phyloP scores from a whole-genome alignment of 2,113 vertebrate species.

The Ia io region DNA sequence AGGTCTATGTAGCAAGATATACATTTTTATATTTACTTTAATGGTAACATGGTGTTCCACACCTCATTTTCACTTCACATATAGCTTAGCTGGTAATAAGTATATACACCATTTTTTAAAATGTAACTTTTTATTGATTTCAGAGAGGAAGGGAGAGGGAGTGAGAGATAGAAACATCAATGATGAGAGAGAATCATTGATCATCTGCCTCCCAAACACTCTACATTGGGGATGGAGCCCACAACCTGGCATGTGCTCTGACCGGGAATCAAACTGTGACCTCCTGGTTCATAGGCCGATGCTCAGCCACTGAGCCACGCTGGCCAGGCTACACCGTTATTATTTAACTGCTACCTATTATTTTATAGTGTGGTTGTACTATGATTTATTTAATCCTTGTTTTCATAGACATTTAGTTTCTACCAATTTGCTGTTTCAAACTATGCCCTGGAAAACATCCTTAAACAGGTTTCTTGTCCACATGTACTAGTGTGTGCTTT shows the following conservation, averaged over 20 bases:
- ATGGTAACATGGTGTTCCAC: background rate
- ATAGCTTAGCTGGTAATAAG: background rate
- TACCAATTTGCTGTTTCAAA: slow-evolving; percentile 19
- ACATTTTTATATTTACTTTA: background rate
- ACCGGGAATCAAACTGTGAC: no score
- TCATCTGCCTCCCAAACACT: no score
- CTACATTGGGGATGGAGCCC: no score
- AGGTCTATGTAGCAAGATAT: background rate
- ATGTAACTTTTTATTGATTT: no score
- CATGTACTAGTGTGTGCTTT: background rate
- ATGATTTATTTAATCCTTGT: background rate
- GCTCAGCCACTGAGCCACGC: no score
- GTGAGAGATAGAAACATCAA: no score
- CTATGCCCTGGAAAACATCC: background rate
- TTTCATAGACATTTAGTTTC: background rate
- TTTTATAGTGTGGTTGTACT: background rate
- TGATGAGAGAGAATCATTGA: no score
- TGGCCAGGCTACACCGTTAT: background rate
- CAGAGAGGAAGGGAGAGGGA: no score
- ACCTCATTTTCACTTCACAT: background rate
- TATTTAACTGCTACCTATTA: background rate
- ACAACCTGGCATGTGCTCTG: no score
- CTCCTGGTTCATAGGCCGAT: no score
- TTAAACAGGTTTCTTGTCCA: background rate
- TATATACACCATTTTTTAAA: no score